Conservation (phyloP, 1,140 invertebrate species). For the Calliopsis andreniformis region DNA sequence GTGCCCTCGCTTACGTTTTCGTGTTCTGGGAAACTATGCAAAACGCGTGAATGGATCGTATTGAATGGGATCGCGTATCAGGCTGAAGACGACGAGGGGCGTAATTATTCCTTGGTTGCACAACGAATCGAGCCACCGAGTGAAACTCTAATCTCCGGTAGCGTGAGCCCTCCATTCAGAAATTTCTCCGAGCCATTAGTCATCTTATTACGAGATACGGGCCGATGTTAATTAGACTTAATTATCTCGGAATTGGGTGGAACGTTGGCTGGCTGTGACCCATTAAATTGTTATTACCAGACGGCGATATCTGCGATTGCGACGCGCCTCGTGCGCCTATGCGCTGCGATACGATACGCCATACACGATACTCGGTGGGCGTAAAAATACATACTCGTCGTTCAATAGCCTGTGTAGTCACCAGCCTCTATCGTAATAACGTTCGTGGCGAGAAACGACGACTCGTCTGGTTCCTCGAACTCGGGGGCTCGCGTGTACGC, state of each 20-base stretch:
- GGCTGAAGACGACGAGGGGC: neutral
- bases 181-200: slow-evolving; percentile 9
- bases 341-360: no score
- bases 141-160: slow-evolving; percentile 7
- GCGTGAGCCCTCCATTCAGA: neutral
- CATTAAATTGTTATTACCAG: slow-evolving; percentile 32
- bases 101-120: slow-evolving; percentile 1
- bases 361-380: no score
- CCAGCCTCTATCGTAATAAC: slow-evolving; percentile 31
- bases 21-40: neutral
- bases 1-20: neutral
- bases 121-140: neutral
- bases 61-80: slow-evolving; percentile 15
- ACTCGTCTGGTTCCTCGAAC: slow-evolving; percentile 45
- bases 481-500: slow-evolving; percentile 22
- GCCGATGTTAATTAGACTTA: slow-evolving; percentile 21
- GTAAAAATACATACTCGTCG: slow-evolving; percentile 32
- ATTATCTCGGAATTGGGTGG: slow-evolving; percentile 14
- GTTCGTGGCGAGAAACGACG: slow-evolving; percentile 25
- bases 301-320: neutral
- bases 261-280: slow-evolving; percentile 5
- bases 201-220: neutral
- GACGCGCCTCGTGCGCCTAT: no score
- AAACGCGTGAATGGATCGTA: neutral
- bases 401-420: slow-evolving; percentile 35